These are phyloP conservation scores for Frankliniella fusca DNA, from an alignment of 2,888 invertebrate species.

Conservation along the genomic window DNA sequence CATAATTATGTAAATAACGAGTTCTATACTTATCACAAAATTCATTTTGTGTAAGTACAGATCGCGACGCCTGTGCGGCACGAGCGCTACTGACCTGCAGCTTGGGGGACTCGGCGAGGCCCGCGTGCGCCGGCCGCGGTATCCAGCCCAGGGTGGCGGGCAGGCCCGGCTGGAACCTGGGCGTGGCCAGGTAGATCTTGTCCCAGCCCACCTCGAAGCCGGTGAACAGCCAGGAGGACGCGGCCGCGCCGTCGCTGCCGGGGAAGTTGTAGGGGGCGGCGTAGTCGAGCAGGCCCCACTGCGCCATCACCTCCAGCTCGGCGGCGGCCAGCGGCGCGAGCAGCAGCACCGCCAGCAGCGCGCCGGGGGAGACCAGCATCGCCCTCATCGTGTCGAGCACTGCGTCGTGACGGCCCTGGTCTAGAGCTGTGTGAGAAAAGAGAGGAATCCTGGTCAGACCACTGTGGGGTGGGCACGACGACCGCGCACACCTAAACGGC, in stretches of 20 bases:
- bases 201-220: conserved; percentile 70
- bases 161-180: conserved; percentile 68
- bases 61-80: neutral
- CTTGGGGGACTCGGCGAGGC: conserved; percentile 56
- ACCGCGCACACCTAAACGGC: too few relatives aligned
- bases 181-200: conserved; percentile 69
- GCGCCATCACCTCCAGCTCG: conserved; percentile 60
- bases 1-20: too few relatives aligned
- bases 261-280: conserved; percentile 62
- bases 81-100: conserved; percentile 57
- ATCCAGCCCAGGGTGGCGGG: conserved; percentile 70
- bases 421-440: neutral
- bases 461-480: too few relatives aligned
- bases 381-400: neutral
- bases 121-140: conserved; percentile 55
- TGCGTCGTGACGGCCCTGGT: neutral
- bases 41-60: too few relatives aligned
- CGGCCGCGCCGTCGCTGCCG: conserved; percentile 54
- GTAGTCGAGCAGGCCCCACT: conserved; percentile 65
- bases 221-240: conserved; percentile 71
- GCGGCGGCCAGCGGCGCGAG: conserved; percentile 40
- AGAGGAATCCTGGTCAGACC: too few relatives aligned
- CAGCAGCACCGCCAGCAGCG: neutral
- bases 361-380: too few relatives aligned
- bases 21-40: too few relatives aligned